A percentile compares a stretch with the other conserved stretches of the same genome.
These are phyloP conservation scores for Silurus glanis DNA, from an alignment of 2,113 vertebrate species.

Conservation along the genomic window DNA sequence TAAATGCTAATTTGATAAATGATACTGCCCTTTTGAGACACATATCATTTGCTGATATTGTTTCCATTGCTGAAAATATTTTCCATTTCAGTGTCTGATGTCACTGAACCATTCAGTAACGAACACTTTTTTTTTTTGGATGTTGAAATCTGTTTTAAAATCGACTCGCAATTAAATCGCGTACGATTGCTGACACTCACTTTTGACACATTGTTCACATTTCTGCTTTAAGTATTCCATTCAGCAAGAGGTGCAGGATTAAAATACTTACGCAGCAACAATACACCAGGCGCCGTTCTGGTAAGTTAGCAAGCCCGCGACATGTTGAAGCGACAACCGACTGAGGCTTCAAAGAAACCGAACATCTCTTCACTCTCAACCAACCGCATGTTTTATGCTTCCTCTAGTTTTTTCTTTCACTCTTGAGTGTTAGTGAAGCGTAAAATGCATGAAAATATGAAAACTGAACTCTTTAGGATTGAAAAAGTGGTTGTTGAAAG, in stretches of 20 bases:
- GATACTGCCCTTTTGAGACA: not conserved
- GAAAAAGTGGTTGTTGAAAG: too few species aligned
- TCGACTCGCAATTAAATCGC: not conserved
- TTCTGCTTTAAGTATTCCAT: not conserved
- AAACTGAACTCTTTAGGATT: not conserved
- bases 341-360: not conserved
- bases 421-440: not conserved
- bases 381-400: not conserved
- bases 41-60: not conserved
- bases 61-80: not conserved
- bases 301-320: not conserved
- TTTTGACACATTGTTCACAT: conserved; percentile 8
- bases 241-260: not conserved
- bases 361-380: not conserved
- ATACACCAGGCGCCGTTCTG: not conserved
- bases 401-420: not conserved
- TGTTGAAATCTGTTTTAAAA: not conserved
- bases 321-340: not conserved
- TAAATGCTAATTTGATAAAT: not conserved
- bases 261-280: not conserved
- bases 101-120: not conserved
- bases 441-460: not conserved
- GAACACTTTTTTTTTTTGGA: not conserved
- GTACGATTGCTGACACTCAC: not conserved
- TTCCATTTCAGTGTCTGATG: not conserved